phyloP scores from a whole-genome alignment of 2,888 invertebrate genomes.

The Agrochola lota region DNA sequence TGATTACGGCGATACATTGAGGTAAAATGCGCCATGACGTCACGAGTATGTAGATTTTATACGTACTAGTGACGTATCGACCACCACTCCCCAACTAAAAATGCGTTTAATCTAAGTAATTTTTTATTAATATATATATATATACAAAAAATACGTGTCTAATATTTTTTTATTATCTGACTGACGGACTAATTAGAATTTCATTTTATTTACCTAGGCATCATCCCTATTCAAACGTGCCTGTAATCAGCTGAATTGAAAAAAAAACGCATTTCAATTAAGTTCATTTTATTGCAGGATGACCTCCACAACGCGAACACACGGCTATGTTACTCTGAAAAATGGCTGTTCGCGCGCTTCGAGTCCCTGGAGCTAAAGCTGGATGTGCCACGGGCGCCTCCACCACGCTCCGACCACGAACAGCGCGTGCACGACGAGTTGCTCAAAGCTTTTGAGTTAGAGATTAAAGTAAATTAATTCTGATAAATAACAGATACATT shows the following conservation, averaged over 20 bases:
- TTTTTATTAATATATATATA: too few relatives aligned
- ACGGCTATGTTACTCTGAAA: constrained; percentile 81
- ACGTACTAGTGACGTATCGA: too few relatives aligned
- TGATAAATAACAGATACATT: not conserved
- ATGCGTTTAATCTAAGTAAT: too few relatives aligned
- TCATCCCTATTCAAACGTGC: too few relatives aligned
- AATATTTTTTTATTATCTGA: too few relatives aligned
- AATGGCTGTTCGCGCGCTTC: constrained; percentile 81
- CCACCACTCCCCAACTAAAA: too few relatives aligned
- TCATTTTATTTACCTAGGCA: too few relatives aligned
- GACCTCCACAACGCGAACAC: constrained; percentile 78
- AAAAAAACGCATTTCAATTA: not conserved
- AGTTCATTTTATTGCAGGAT: constrained; percentile 68
- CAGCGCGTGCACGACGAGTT: constrained; percentile 81
- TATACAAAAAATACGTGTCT: too few relatives aligned
- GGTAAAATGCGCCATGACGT: too few relatives aligned
- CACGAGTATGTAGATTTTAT: too few relatives aligned
- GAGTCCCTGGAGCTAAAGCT: constrained; percentile 79
- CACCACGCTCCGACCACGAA: constrained; percentile 77
- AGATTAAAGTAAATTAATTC: constrained; percentile 75
- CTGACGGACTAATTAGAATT: too few relatives aligned
- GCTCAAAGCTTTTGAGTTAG: constrained; percentile 78
- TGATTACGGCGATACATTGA: too few relatives aligned
- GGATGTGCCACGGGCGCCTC: constrained; percentile 66
- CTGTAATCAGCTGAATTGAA: not conserved